Base-by-base conservation (phyloP, 1,140 invertebrate genomes). In the Gonatopus flavifemur region DNA sequence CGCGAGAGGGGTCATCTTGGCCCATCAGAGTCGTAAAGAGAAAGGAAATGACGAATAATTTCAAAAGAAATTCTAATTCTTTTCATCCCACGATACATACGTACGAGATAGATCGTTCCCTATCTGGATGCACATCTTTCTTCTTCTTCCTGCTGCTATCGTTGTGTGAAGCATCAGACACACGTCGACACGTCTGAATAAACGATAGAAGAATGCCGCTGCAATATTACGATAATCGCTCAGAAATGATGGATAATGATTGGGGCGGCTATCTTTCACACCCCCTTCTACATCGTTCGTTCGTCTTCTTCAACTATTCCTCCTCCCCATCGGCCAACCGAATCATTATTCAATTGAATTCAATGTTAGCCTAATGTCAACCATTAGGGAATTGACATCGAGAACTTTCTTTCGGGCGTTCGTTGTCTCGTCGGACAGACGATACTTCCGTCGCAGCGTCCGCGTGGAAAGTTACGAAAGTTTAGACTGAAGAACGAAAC, bases 331-430 rank as follows among this genome's bases (percentile, higher is more conserved):
- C 40, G 16, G 20, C 39, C 24, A 19, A 20, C 44, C 48, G 35
- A 32, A 59, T 65, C 62, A 75, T 78, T 76, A 76, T 77, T 76
- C 74, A 78, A 78, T 78, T 78, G 73, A 77, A 78, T 77, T 75
- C 72, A 76, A 76, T 77, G 71, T 64, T 76, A 74, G 59, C 42
- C n/a, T n/a, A n/a, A n/a, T 61, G 52, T 52, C 62, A 64, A 71
- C 70, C 65, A 77, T 76, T 76, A 76, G 71, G 72, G 69, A 78
- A 78, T 78, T 78, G 71, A 67, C 66, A 69, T 70, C 72, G 70
- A 74, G 73, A 78, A 78, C 76, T 78, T 78, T 78, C 74, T 78
- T 78, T 76, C 66, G 67, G 70, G 59, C 68, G 67, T 74, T 59
- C 66, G 64, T 31, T n/a, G n/a, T 64, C 70, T 59, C 69, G 59